Percentiles rank a stretch among this genome's conserved stretches.
Evolutionary conservation across 23 tunicate species (phyloP).

Genomic region (Trididemnum miniatum): DNA sequence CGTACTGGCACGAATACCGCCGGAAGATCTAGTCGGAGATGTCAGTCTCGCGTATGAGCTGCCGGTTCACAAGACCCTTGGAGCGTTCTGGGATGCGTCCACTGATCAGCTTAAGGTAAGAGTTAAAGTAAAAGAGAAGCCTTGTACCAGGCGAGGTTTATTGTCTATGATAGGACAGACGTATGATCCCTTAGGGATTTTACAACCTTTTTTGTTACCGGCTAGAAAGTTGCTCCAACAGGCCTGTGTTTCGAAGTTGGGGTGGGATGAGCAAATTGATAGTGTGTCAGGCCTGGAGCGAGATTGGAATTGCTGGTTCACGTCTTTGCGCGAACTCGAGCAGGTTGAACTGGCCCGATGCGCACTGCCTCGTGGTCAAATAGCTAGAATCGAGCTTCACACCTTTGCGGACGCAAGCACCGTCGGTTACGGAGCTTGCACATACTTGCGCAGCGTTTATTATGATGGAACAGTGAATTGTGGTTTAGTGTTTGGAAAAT

Average conservation of each 20-base stretch:
- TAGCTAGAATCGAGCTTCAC: not conserved
- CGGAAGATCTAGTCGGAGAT: no score
- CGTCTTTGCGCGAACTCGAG: not conserved
- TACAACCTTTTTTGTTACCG: slow-evolving; percentile 18
- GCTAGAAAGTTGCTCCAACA: not conserved
- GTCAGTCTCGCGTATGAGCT: no score
- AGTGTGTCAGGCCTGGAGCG: not conserved
- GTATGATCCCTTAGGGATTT: slow-evolving; percentile 12
- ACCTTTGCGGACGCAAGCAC: not conserved
- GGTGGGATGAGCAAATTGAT: slow-evolving; percentile 4
- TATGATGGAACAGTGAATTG: not conserved
- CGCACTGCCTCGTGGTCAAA: not conserved
- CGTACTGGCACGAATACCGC: no score
- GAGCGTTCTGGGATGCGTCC: not conserved
- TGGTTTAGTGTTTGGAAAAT: slow-evolving; percentile 1
- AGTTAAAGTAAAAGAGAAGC: not conserved
- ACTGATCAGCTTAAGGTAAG: not conserved
- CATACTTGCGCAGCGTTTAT: not conserved
- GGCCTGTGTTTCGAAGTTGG: not conserved
- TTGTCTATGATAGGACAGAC: not conserved
- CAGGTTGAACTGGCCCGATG: not conserved
- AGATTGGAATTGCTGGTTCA: not conserved
- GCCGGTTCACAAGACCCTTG: no score
- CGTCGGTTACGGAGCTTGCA: not conserved
- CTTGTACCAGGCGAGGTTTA: not conserved